Evolutionary conservation across 2,888 invertebrate species (phyloP).

Genomic region (Rhagonycha fulva): DNA sequence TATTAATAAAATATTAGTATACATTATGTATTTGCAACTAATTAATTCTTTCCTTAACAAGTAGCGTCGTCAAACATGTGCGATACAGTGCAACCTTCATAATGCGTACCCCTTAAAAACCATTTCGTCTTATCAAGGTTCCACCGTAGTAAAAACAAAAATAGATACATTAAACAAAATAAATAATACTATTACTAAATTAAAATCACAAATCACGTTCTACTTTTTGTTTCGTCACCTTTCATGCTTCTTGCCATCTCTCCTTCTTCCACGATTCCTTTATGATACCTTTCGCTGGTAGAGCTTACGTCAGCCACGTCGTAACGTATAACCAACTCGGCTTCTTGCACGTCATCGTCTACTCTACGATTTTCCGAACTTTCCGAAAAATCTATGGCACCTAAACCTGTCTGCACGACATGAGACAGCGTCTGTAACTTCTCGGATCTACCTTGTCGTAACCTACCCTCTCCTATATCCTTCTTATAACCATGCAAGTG

Average conservation of each 20-base stretch:
- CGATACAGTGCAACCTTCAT: not conserved
- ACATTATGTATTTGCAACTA: constrained; percentile 39
- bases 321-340: constrained; percentile 62
- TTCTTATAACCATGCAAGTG: constrained; percentile 58
- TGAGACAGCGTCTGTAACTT: constrained; percentile 51
- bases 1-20: constrained; percentile 36
- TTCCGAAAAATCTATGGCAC: constrained; percentile 49
- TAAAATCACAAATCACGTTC: constrained; percentile 1
- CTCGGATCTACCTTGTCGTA: constrained; percentile 45
- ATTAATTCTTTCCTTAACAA: constrained; percentile 27
- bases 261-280: constrained; percentile 64
- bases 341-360: constrained; percentile 57
- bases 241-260: constrained; percentile 43
- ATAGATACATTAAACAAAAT: not conserved
- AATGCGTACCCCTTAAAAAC: not conserved
- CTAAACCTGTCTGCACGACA: constrained; percentile 51
- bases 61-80: not conserved
- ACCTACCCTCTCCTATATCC: constrained; percentile 37
- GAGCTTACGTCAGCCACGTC: constrained; percentile 60
- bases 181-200: not conserved
- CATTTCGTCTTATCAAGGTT: not conserved
- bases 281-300: constrained; percentile 62
- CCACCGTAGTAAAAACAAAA: not conserved
- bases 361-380: constrained; percentile 31
- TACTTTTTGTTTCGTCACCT: not conserved